These are phyloP conservation scores for Orchesella flavescens DNA, from an alignment of 2,888 invertebrate genomes.

Conservation along the genomic window DNA sequence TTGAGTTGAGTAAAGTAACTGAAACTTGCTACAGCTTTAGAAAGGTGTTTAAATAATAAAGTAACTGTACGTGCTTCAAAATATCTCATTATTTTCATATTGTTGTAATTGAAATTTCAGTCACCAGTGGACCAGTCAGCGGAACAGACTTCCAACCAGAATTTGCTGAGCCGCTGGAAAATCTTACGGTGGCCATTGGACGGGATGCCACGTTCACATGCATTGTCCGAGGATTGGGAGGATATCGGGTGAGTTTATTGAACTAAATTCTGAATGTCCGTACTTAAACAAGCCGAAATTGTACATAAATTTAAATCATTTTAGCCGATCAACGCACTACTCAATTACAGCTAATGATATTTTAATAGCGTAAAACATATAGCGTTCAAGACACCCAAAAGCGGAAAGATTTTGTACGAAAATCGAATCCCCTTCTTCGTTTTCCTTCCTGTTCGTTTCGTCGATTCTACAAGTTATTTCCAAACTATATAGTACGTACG, in stretches of 20 bases:
- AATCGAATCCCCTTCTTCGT: not conserved
- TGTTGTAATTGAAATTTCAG: slow-evolving; percentile 29
- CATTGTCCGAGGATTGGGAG: slow-evolving; percentile 88
- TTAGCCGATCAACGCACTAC: not conserved
- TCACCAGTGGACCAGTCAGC: slow-evolving; percentile 54
- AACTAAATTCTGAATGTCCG: too few relatives aligned
- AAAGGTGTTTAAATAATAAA: too few relatives aligned
- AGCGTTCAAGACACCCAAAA: not conserved
- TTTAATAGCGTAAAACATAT: slow-evolving; percentile 52
- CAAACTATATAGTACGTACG: too few relatives aligned
- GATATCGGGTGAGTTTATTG: slow-evolving; percentile 90
- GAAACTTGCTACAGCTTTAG: too few relatives aligned
- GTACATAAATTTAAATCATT: not conserved
- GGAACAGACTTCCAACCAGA: slow-evolving; percentile 79
- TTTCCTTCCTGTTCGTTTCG: not conserved
- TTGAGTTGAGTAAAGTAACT: too few relatives aligned
- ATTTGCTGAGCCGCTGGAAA: slow-evolving; percentile 87
- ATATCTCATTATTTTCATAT: not conserved
- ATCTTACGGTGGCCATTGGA: slow-evolving; percentile 88
- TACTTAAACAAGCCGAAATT: not conserved
- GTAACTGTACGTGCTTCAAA: not conserved
- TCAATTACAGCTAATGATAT: slow-evolving; percentile 40
- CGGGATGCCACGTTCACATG: slow-evolving; percentile 91
- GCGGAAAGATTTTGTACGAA: not conserved
- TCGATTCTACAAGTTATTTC: not conserved